Evolutionary conservation across 2,113 vertebrate species (phyloP).

Genomic region (crab-eating macaque (Macaca fascicularis)): DNA sequence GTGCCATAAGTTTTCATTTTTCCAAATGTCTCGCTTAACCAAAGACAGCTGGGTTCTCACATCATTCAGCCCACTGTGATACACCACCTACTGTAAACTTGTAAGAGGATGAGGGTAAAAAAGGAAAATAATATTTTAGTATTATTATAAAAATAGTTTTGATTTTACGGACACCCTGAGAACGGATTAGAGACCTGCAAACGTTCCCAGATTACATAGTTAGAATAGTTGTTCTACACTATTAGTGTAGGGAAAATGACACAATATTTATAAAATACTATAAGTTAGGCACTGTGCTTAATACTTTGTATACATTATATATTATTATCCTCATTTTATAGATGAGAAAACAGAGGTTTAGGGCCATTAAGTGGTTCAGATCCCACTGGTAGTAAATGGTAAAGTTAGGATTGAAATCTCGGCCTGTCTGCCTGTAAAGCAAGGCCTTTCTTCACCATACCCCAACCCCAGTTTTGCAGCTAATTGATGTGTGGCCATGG

Average conservation of each 20-base stretch:
- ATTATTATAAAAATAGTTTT: slow-evolving; percentile 27
- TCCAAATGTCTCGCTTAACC: background rate
- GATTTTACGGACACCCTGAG: background rate
- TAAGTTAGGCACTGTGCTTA: background rate
- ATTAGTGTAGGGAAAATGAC: background rate
- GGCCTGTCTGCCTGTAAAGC: background rate
- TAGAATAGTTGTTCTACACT: background rate
- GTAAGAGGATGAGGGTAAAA: background rate
- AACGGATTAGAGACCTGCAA: background rate
- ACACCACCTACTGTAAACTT: background rate
- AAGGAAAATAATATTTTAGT: background rate
- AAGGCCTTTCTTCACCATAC: background rate
- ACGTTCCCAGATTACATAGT: background rate
- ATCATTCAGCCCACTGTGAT: background rate
- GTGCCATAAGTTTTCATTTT: background rate
- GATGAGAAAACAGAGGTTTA: background rate
- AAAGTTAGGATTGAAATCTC: background rate
- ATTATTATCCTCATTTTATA: background rate
- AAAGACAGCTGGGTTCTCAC: background rate
- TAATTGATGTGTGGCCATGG: background rate
- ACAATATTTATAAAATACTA: slow-evolving; percentile 23
- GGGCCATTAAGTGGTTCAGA: background rate
- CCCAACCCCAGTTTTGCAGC: background rate
- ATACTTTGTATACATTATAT: slow-evolving; percentile 14
- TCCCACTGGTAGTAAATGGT: background rate